A percentile compares a stretch with the other conserved stretches of the same genome.
Conservation (phyloP, 2,888 invertebrate genomes). For the Hydrotaea cyrtoneurina region DNA sequence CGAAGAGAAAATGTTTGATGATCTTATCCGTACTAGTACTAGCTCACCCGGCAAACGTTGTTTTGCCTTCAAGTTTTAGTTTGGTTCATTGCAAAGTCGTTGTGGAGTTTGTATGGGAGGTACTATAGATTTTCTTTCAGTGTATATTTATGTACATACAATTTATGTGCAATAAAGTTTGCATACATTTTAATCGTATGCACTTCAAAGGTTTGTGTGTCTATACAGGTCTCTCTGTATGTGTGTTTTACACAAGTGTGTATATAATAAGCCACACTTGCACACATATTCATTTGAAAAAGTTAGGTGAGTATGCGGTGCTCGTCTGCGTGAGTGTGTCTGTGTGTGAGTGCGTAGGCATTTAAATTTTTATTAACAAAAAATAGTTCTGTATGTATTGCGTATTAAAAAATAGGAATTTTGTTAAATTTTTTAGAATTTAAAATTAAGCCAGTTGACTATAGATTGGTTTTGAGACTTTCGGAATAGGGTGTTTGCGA, state of each 20-base stretch:
- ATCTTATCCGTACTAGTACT: too few species aligned
- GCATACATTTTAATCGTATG: constrained; percentile 23
- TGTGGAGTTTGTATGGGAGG: too few species aligned
- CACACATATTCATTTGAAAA: constrained; percentile 10
- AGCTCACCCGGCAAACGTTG: too few species aligned
- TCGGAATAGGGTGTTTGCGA: too few species aligned
- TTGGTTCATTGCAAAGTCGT: too few species aligned
- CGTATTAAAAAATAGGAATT: constrained; percentile 60
- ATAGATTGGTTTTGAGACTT: too few species aligned
- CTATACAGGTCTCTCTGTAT: not conserved
- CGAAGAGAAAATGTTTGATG: too few species aligned
- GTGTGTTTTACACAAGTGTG: too few species aligned
- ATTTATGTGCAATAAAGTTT: not conserved
- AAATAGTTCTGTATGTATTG: not conserved
- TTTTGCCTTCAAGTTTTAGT: too few species aligned
- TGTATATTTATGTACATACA: not conserved
- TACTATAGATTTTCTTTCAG: too few species aligned
- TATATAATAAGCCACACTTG: constrained; percentile 4
- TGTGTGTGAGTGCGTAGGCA: not conserved
- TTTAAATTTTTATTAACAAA: constrained; percentile 15
- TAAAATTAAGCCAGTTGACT: not conserved
- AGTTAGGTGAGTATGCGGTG: not conserved
- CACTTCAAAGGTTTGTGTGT: constrained; percentile 8
- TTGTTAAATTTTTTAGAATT: constrained; percentile 59
- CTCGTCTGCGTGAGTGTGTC: too few species aligned